Evolutionary conservation across 2,113 vertebrate genomes (phyloP).

Genomic region (Halcyon malimbica): DNA sequence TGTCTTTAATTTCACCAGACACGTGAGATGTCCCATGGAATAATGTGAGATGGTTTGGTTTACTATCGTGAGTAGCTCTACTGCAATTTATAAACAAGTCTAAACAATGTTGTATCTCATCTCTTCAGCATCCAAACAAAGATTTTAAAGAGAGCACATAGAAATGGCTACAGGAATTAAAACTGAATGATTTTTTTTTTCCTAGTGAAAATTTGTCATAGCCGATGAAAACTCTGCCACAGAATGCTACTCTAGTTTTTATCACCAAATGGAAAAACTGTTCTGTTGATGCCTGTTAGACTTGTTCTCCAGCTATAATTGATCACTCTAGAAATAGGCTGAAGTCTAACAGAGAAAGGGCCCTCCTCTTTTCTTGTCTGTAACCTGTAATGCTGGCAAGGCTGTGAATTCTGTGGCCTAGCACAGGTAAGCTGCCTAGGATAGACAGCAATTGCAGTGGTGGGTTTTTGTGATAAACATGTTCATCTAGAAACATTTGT

Average conservation of each 20-base stretch:
- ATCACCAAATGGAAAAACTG: neutral
- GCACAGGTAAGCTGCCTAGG: neutral
- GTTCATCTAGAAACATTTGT: neutral
- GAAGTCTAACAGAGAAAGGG: neutral
- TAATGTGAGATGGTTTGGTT: neutral
- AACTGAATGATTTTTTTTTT: neutral
- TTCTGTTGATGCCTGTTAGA: neutral
- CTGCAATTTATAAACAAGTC: neutral
- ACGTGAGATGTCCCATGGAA: neutral
- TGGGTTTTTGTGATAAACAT: neutral
- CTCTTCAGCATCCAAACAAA: neutral
- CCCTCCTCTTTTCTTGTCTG: neutral
- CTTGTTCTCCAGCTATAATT: neutral
- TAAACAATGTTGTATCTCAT: neutral
- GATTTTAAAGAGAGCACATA: neutral
- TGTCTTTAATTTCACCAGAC: neutral
- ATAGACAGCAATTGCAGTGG: neutral
- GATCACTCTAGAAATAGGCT: neutral
- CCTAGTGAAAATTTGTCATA: neutral
- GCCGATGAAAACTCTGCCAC: neutral
- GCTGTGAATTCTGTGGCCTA: neutral
- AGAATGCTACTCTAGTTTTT: neutral
- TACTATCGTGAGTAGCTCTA: neutral
- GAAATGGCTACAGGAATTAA: neutral
- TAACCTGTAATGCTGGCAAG: neutral